Conservation (phyloP, 1,140 invertebrate genomes). For the Monomorium pharaonis region DNA sequence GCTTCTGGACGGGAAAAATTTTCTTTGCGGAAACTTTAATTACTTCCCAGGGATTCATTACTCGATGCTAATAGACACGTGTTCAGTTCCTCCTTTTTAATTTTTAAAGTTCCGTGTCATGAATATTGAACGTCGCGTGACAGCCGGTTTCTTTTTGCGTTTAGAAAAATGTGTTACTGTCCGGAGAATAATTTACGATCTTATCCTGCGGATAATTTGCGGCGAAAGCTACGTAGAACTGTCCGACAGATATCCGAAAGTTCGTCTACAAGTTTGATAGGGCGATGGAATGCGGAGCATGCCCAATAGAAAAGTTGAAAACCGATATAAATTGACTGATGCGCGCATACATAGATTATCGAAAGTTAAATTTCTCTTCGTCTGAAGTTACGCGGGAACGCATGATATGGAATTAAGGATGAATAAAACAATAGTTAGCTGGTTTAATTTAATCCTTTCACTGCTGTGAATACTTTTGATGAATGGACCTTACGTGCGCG, state of each 20-base stretch:
- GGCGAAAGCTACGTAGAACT: not conserved
- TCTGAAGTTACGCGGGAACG: not conserved
- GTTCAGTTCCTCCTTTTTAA: constrained; percentile 72
- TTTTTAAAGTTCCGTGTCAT: constrained; percentile 73
- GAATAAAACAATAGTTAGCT: not conserved
- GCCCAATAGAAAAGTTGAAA: not conserved
- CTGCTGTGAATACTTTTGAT: not conserved
- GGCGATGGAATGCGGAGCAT: not conserved
- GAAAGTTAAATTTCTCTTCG: not conserved
- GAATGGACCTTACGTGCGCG: not conserved
- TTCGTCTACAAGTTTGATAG: constrained; percentile 25
- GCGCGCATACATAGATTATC: not conserved
- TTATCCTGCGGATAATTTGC: constrained; percentile 19
- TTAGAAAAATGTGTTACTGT: constrained; percentile 45
- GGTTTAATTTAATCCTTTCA: no score
- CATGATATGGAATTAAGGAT: not conserved
- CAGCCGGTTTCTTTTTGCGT: constrained; percentile 27
- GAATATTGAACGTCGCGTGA: constrained; percentile 76
- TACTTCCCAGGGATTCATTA: constrained; percentile 82
- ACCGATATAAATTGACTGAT: not conserved
- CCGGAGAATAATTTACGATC: constrained; percentile 54
- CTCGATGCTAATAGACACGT: constrained; percentile 81
- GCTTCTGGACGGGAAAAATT: constrained; percentile 69
- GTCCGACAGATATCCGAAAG: not conserved
- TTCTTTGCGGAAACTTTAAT: constrained; percentile 80